Base-by-base conservation (phyloP, 2,888 invertebrate genomes). In the Geophilus truncorum region DNA sequence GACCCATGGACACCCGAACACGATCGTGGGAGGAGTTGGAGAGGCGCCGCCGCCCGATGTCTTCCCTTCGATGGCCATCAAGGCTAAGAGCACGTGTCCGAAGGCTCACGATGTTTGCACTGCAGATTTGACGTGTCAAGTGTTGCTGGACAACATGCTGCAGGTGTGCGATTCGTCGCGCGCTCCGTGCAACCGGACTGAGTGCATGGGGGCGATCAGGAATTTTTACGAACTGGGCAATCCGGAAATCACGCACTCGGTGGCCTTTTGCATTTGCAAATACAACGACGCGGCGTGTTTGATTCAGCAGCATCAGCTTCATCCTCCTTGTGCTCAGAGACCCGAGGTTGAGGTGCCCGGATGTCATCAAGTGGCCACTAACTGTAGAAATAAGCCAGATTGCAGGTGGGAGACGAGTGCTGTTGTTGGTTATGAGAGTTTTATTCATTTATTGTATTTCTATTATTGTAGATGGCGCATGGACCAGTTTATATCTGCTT, bases 401-500 rank as follows among this genome's bases (percentile, higher is more conserved):
- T 96, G 96, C 93, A 93, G 93, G 95, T 95, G 87, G 87, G 57
- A 12, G 15, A 12, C n/a, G n/a, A n/a, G n/a, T n/a, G n/a, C n/a
- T n/a, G n/a, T n/a, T n/a, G n/a, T n/a, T n/a, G n/a, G n/a, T n/a
- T n/a, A n/a, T n/a, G n/a, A n/a, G n/a, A n/a, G n/a, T n/a, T n/a
- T n/a, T n/a, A n/a, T n/a, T n/a, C n/a, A n/a, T n/a, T n/a, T n/a
- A n/a, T n/a, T n/a, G n/a, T n/a, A n/a, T n/a, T n/a, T n/a, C n/a
- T n/a, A n/a, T n/a, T n/a, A n/a, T n/a, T n/a, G n/a, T 28, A 95
- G 95, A 86, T 89, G 90, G 79, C 93, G 94, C 83, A 88, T 96
- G 84, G 94, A 96, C 86, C 92, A 92, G 87, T 96, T 94, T 87
- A 95, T 95, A 87, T 95, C 95, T 87, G 93, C 94, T 84, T 96